Conservation (phyloP, 2,888 invertebrate species). For the Ceraclea dissimilis region DNA sequence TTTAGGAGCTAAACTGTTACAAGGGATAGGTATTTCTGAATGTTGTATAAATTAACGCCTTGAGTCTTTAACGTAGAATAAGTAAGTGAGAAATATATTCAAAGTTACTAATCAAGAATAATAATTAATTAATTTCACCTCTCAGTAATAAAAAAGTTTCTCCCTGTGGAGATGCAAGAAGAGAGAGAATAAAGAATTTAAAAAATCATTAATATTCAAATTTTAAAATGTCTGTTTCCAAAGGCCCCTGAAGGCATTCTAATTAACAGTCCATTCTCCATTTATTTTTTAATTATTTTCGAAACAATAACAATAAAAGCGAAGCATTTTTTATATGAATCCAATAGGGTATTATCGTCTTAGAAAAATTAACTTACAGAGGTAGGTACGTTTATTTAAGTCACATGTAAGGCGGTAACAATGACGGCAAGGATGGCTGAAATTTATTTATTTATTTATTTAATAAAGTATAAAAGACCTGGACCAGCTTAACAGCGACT, state of each 20-base stretch:
- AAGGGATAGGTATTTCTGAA: too few relatives aligned
- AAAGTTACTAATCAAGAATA: neutral
- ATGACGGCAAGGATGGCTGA: too few relatives aligned
- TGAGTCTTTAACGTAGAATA: too few relatives aligned
- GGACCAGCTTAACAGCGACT: too few relatives aligned
- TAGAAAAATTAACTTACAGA: too few relatives aligned
- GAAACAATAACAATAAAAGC: neutral
- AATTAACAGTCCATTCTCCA: neutral
- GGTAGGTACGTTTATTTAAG: too few relatives aligned
- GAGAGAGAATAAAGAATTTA: neutral
- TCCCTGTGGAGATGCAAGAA: neutral
- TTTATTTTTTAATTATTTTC: neutral
- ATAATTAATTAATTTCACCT: neutral
- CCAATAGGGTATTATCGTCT: too few relatives aligned
- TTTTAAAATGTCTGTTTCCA: neutral
- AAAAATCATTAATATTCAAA: slow-evolving; percentile 1
- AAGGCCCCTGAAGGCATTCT: neutral
- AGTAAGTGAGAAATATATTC: neutral
- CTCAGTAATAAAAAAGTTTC: neutral
- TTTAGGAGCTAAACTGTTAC: too few relatives aligned
- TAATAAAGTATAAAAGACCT: too few relatives aligned
- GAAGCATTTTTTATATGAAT: neutral
- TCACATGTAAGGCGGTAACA: too few relatives aligned
- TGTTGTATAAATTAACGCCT: too few relatives aligned
- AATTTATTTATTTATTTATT: too few relatives aligned